Evolutionary conservation across 2,113 vertebrate species (phyloP).

Genomic region (Lates calcarifer): DNA sequence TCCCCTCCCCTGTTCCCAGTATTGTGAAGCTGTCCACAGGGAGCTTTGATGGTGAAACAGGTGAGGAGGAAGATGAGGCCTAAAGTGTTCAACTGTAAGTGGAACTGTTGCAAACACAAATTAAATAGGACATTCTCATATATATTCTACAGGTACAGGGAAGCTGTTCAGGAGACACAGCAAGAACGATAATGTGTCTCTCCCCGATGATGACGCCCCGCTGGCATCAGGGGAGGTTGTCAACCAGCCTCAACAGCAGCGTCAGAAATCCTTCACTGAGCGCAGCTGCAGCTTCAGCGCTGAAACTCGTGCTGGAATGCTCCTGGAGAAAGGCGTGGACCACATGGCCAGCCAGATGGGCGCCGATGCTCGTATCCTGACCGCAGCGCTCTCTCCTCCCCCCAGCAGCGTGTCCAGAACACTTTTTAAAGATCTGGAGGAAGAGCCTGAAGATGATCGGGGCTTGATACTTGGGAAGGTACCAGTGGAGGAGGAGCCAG

Average conservation of each 20-base stretch:
- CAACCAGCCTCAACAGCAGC: constrained; percentile 87
- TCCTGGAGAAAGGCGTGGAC: constrained; percentile 90
- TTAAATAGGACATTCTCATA: not conserved
- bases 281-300: constrained; percentile 96
- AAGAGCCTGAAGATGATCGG: constrained; percentile 67
- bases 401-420: constrained; percentile 52
- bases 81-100: not conserved
- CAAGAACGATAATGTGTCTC: constrained; percentile 81
- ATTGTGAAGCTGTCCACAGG: constrained; percentile 93
- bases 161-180: constrained; percentile 85
- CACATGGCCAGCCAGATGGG: constrained; percentile 94
- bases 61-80: constrained; percentile 78
- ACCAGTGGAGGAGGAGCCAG: constrained; percentile 64
- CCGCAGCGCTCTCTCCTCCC: constrained; percentile 87
- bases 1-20: constrained; percentile 82
- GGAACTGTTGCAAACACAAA: not conserved
- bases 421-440: constrained; percentile 80
- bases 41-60: constrained; percentile 86
- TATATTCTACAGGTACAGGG: constrained; percentile 65
- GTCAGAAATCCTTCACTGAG: constrained; percentile 90
- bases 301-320: constrained; percentile 92
- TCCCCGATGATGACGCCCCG: constrained; percentile 73
- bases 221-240: constrained; percentile 74
- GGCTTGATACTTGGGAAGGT: constrained; percentile 67
- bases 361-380: constrained; percentile 95